Evolutionary conservation across 2,113 vertebrate species (phyloP).

Genomic region (Camelus bactrianus): DNA sequence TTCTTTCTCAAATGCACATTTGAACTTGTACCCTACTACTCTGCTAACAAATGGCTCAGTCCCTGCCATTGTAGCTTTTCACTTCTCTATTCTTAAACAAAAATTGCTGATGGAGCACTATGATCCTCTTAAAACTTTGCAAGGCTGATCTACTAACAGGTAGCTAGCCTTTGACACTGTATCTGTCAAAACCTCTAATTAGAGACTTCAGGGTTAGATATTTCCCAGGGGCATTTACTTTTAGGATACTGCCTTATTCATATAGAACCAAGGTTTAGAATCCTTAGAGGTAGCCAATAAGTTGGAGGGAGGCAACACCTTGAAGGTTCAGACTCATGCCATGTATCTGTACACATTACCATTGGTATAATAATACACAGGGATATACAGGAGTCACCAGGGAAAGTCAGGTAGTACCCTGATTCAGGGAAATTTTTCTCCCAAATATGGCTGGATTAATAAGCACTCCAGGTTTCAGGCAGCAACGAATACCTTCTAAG

Average conservation of each 20-base stretch:
- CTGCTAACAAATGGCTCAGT: neutral
- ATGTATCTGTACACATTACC: neutral
- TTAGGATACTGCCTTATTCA: neutral
- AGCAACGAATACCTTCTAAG: neutral
- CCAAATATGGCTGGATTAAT: neutral
- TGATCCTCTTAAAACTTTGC: neutral
- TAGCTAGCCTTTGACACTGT: neutral
- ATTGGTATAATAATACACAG: neutral
- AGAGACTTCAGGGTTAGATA: neutral
- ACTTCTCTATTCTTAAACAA: neutral
- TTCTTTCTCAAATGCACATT: neutral
- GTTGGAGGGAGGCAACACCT: neutral
- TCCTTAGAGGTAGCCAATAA: neutral
- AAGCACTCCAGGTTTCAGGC: neutral
- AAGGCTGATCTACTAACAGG: neutral
- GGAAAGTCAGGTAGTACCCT: neutral
- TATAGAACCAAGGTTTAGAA: neutral
- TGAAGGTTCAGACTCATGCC: neutral
- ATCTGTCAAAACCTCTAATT: neutral
- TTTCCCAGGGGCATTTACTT: neutral
- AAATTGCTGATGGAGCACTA: neutral
- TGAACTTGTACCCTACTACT: neutral
- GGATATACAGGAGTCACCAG: neutral
- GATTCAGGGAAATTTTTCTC: neutral
- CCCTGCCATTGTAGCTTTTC: neutral